phyloP scores from a whole-genome alignment of 2,113 vertebrate genomes.

The Urocolius indicus region DNA sequence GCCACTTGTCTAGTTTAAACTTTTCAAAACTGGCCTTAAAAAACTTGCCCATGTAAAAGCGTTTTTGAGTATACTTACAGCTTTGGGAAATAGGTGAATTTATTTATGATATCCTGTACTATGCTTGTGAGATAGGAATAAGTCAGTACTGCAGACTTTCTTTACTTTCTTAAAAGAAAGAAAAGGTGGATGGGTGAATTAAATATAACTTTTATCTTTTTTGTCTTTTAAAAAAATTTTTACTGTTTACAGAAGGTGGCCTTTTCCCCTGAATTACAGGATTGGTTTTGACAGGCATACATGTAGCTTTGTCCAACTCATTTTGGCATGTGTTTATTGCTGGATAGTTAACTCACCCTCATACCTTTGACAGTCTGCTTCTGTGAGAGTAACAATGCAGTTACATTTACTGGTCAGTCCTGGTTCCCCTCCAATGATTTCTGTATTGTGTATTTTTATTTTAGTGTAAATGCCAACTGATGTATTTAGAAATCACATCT shows the following conservation, averaged over 20 bases:
- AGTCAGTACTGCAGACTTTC: background rate
- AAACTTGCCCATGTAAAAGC: background rate
- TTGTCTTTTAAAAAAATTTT: background rate
- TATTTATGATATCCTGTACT: background rate
- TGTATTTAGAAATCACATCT: background rate
- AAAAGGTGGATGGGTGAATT: background rate
- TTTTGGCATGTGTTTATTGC: background rate
- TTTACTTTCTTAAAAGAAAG: background rate
- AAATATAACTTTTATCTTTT: background rate
- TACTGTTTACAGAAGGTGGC: background rate
- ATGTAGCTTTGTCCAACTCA: background rate
- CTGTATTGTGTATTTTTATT: background rate
- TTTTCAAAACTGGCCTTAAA: background rate
- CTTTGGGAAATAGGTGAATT: background rate
- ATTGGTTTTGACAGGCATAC: background rate
- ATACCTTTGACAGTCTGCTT: background rate
- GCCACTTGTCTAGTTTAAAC: background rate
- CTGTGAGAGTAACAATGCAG: background rate
- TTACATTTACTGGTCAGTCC: background rate
- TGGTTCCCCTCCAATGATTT: background rate
- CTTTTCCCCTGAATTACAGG: background rate
- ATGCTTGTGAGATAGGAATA: background rate
- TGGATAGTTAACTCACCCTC: background rate
- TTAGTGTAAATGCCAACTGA: background rate
- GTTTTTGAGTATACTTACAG: background rate